phyloP scores from a whole-genome alignment of 2,113 vertebrate genomes.

The Bubo blakistoni region DNA sequence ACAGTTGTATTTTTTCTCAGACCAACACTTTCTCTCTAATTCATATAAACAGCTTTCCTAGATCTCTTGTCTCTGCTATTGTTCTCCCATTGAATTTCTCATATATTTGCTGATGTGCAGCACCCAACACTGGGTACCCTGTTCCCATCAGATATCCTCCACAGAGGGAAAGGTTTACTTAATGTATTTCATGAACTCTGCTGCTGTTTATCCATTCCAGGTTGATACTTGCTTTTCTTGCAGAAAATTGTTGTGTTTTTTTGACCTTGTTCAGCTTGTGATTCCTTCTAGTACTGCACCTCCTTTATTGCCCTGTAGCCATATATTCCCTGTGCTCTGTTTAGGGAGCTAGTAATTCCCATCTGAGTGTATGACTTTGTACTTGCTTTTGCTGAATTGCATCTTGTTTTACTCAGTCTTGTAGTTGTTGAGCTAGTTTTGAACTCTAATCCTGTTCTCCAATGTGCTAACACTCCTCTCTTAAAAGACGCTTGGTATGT shows the following conservation, averaged over 20 bases:
- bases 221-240: not conserved
- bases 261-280: not conserved
- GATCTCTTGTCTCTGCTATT: not conserved
- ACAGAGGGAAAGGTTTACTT: not conserved
- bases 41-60: not conserved
- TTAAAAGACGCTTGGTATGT: not conserved
- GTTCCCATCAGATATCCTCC: not conserved
- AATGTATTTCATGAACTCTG: not conserved
- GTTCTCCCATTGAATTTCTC: not conserved
- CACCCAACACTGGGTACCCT: not conserved
- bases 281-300: not conserved
- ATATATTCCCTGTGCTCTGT: not conserved
- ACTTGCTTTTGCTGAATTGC: not conserved
- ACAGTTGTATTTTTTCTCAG: not conserved
- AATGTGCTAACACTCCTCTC: accelerated
- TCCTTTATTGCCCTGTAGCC: not conserved
- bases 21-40: not conserved
- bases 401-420: not conserved
- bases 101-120: not conserved
- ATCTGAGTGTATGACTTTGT: not conserved
- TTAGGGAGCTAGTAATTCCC: not conserved
- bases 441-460: not conserved
- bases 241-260: not conserved
- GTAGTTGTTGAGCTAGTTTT: not conserved
- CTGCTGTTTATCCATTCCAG: not conserved